Evolutionary conservation across 1,140 invertebrate species (phyloP).

Genomic region (Danaus melanippus): DNA sequence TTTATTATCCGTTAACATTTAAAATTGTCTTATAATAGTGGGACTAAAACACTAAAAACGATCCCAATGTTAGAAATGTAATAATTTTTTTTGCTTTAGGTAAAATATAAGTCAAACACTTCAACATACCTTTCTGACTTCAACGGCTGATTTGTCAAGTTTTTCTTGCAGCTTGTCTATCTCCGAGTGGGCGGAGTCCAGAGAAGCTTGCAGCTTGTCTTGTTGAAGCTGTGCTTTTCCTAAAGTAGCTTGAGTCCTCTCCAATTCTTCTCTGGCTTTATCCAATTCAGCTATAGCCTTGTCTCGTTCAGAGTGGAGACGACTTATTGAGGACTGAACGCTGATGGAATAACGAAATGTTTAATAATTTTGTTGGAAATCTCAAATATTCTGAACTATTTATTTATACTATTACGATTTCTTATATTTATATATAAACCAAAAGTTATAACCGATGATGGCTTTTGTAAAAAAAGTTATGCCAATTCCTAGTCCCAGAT

Average conservation of each 20-base stretch:
- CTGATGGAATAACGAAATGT: constrained; percentile 21
- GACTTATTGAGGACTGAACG: constrained; percentile 80
- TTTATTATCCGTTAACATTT: no score
- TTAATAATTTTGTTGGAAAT: no score
- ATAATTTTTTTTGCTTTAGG: no score
- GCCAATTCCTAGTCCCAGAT: no score
- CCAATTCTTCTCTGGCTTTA: constrained; percentile 91
- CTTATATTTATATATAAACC: no score
- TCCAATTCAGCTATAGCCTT: constrained; percentile 88
- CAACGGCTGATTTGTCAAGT: constrained; percentile 84
- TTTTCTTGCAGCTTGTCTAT: constrained; percentile 92
- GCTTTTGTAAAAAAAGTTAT: no score
- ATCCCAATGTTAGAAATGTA: no score
- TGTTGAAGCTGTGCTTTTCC: constrained; percentile 92
- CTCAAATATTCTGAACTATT: no score
- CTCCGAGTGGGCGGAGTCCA: constrained; percentile 92
- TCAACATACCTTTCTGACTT: constrained; percentile 80
- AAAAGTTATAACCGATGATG: no score
- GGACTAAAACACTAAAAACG: constrained; percentile 1
- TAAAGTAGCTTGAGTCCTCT: constrained; percentile 88
- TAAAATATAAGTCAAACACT: not conserved
- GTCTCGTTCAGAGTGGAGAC: constrained; percentile 90
- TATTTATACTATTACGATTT: no score
- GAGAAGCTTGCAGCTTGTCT: constrained; percentile 88
- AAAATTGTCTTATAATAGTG: no score